Evolutionary conservation across 2,113 vertebrate species (phyloP).

Genomic region (Campylomormyrus tamandua): DNA sequence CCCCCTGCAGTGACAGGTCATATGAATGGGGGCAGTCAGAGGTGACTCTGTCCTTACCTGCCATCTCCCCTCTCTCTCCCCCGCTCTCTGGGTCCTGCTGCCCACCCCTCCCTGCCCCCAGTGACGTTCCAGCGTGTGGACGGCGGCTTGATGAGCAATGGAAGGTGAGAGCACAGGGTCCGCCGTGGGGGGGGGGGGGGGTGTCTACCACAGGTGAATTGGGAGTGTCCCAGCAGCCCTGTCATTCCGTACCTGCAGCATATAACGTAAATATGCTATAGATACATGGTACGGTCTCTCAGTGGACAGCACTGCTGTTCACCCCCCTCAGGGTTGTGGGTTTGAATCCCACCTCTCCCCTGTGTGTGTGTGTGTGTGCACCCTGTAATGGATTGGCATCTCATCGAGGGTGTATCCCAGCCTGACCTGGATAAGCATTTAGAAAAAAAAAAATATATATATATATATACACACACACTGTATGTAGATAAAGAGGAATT

Average conservation of each 20-base stretch:
- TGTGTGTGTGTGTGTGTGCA: neutral
- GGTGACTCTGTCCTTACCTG: conserved; percentile 33
- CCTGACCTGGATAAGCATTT: neutral
- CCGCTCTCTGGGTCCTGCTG: conserved; percentile 20
- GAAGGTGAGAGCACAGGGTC: conserved; percentile 71
- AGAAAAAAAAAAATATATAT: neutral
- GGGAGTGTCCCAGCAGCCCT: neutral
- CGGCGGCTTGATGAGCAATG: conserved; percentile 96
- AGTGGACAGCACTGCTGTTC: no score
- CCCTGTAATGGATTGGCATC: neutral
- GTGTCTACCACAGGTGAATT: neutral
- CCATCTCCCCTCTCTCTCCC: conserved; percentile 6
- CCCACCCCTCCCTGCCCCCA: conserved; percentile 41
- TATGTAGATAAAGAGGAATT: neutral
- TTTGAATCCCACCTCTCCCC: no score
- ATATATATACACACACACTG: no score
- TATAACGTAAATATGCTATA: neutral
- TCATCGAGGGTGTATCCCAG: neutral
- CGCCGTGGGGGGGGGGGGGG: neutral
- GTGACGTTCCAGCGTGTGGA: conserved; percentile 98
- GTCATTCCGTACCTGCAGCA: neutral
- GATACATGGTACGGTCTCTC: no score
- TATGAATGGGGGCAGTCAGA: conserved; percentile 16
- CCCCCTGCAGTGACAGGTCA: neutral
- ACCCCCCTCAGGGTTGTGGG: no score